Conservation (phyloP, 2,113 vertebrate species). For the Gasterosteus nipponicus region DNA sequence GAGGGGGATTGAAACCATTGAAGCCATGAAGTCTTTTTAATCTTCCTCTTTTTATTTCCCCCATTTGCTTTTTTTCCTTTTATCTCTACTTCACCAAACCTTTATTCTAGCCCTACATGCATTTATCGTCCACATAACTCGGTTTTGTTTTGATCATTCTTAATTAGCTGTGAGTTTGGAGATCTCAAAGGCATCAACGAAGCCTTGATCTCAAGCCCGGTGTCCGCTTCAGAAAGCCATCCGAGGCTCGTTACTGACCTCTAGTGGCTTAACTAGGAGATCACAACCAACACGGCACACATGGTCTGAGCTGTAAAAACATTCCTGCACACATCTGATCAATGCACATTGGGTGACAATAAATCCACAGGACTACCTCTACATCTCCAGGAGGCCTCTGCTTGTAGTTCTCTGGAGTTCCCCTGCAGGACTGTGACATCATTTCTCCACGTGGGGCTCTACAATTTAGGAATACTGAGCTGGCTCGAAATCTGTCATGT, state of each 20-base stretch:
- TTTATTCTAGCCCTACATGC: neutral
- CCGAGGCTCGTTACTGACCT: slow-evolving; percentile 45
- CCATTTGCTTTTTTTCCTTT: neutral
- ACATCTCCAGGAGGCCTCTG: neutral
- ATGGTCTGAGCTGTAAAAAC: neutral
- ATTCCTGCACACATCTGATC: slow-evolving; percentile 9
- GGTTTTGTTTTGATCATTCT: neutral
- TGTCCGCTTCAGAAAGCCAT: neutral
- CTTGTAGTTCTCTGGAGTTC: neutral
- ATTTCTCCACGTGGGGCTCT: neutral
- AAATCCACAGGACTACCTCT: neutral
- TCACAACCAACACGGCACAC: slow-evolving; percentile 9
- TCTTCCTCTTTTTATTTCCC: neutral
- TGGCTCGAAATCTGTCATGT: slow-evolving; percentile 2
- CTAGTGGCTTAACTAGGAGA: slow-evolving; percentile 12
- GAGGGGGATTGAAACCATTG: slow-evolving; percentile 28
- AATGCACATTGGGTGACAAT: neutral
- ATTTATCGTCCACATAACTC: neutral
- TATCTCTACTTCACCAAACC: neutral
- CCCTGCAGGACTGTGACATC: neutral
- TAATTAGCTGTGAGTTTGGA: neutral
- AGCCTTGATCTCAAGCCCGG: neutral
- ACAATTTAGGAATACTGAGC: neutral
- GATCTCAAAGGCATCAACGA: neutral
- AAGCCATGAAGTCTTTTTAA: slow-evolving; percentile 38